Conservation (phyloP, 2,113 vertebrate genomes). For the Dunckerocampus dactyliophorus region DNA sequence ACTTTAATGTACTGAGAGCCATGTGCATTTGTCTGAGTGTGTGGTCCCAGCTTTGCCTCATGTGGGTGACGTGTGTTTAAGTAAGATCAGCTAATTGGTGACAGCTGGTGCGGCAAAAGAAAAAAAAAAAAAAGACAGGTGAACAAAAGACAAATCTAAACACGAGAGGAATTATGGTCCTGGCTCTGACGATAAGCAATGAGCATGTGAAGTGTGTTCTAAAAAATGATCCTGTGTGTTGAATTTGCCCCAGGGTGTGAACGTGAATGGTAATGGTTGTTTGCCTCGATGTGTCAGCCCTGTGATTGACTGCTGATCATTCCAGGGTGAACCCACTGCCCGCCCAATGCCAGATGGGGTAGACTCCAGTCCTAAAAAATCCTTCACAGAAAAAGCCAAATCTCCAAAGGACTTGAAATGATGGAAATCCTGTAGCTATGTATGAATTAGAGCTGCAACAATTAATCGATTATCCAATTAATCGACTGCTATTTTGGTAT, state of each 20-base stretch:
- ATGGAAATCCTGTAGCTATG: not conserved
- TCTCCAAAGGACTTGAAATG: not conserved
- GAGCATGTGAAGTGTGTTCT: slow-evolving; percentile 14
- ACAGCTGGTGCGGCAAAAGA: not conserved
- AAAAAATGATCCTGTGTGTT: not conserved
- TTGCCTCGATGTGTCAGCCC: not conserved
- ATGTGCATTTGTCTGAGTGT: slow-evolving; percentile 11
- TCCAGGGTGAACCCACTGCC: too few relatives aligned
- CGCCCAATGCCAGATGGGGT: not conserved
- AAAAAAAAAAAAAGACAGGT: slow-evolving; percentile 63
- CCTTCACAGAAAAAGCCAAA: not conserved
- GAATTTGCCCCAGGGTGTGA: not conserved
- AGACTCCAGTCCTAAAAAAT: not conserved
- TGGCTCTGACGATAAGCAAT: slow-evolving; percentile 38
- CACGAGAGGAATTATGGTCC: slow-evolving; percentile 65
- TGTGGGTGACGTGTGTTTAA: not conserved
- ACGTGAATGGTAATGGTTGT: not conserved
- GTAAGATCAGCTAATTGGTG: not conserved
- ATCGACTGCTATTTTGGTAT: too few relatives aligned
- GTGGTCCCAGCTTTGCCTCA: not conserved
- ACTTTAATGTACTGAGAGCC: slow-evolving; percentile 44
- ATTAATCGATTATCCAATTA: too few relatives aligned
- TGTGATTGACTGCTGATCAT: not conserved
- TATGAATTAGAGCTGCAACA: too few relatives aligned
- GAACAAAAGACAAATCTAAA: slow-evolving; percentile 40